phyloP scores from a whole-genome alignment of 2,888 invertebrate species.

The Tenthredo amoena region DNA sequence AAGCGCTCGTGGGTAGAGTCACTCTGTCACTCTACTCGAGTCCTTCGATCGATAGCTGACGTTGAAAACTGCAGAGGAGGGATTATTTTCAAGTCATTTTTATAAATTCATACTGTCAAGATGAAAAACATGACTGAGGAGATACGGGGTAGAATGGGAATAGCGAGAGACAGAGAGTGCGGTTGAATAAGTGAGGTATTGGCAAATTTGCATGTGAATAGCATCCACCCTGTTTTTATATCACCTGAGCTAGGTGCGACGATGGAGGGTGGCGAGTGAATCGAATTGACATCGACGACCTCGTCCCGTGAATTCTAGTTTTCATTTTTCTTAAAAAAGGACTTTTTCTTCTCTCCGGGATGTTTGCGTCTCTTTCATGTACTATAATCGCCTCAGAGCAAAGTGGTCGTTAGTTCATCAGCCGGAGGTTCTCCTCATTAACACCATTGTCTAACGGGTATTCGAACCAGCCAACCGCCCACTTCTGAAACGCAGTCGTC shows the following conservation, averaged over 20 bases:
- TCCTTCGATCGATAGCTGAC: slow-evolving; percentile 64
- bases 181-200: slow-evolving; percentile 46
- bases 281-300: slow-evolving; percentile 23
- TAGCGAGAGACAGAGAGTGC: slow-evolving; percentile 53
- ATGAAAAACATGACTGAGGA: slow-evolving; percentile 52
- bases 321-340: not conserved
- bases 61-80: slow-evolving; percentile 60
- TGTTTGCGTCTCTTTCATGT: not conserved
- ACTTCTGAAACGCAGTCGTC: slow-evolving; percentile 32
- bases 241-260: slow-evolving; percentile 17
- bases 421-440: slow-evolving; percentile 59
- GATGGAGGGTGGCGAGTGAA: slow-evolving; percentile 1
- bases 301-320: not conserved
- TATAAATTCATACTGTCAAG: slow-evolving; percentile 36
- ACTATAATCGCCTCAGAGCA: slow-evolving; percentile 17
- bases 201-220: slow-evolving; percentile 57
- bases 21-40: slow-evolving; percentile 50
- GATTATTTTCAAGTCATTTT: slow-evolving; percentile 38
- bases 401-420: slow-evolving; percentile 59
- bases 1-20: slow-evolving; percentile 37
- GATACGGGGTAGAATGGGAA: slow-evolving; percentile 54
- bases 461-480: slow-evolving; percentile 24
- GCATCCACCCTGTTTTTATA: slow-evolving; percentile 19
- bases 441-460: slow-evolving; percentile 59
- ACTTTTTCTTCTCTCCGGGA: not conserved